Conservation (phyloP, 1,140 invertebrate genomes). For the Bombus consobrinus region DNA sequence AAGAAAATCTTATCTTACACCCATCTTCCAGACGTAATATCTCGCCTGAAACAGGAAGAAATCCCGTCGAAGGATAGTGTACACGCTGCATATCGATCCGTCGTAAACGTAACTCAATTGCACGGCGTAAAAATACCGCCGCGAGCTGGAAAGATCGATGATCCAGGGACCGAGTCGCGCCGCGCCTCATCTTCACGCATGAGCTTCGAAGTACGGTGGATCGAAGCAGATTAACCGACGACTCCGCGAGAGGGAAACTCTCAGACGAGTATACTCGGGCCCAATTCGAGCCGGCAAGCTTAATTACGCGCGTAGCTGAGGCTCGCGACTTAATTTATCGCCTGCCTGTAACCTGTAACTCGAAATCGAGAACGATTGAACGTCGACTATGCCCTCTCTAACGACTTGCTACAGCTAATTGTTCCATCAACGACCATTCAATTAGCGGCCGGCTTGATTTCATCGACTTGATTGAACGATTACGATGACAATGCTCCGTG, state of each 20-base stretch:
- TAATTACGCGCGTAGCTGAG: constrained; percentile 56
- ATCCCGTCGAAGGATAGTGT: background rate
- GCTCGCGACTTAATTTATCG: constrained; percentile 61
- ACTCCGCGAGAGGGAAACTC: constrained; percentile 24
- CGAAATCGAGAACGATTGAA: constrained; percentile 57
- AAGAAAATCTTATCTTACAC: no score
- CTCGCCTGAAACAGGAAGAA: background rate
- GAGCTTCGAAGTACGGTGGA: constrained; percentile 45
- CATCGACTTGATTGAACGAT: constrained; percentile 32
- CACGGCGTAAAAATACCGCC: constrained; percentile 51
- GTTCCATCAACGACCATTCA: constrained; percentile 44
- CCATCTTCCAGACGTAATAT: background rate
- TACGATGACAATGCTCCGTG: background rate
- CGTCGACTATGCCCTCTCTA: constrained; percentile 32
- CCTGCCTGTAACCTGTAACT: constrained; percentile 19
- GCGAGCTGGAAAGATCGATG: constrained; percentile 65
- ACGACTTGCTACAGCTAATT: constrained; percentile 51
- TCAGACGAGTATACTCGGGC: constrained; percentile 13
- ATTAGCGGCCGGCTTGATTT: constrained; percentile 42
- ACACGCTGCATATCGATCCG: constrained; percentile 39
- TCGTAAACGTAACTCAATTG: constrained; percentile 58
- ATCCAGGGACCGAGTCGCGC: constrained; percentile 54
- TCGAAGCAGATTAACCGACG: constrained; percentile 64
- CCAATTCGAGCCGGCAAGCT: constrained; percentile 56
- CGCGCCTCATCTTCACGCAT: constrained; percentile 58